Percentiles rank a stretch among this genome's conserved stretches.
Evolutionary conservation across 1,140 invertebrate genomes (phyloP).

Genomic region (Monomorium pharaonis): DNA sequence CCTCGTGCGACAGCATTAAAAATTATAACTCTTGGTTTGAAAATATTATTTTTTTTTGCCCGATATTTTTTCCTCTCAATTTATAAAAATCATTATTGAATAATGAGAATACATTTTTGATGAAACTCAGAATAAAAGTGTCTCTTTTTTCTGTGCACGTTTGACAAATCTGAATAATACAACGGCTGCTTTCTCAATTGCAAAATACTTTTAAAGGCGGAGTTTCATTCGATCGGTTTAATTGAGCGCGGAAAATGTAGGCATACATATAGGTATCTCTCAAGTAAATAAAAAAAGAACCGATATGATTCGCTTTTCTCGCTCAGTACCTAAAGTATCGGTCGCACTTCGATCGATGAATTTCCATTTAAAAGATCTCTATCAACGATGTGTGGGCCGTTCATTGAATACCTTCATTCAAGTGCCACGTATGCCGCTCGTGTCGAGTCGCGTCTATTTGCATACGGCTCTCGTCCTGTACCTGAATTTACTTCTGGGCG

Average conservation of each 20-base stretch:
- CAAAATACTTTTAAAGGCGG: not conserved
- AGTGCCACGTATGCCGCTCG: not conserved
- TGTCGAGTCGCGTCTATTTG: constrained; percentile 7
- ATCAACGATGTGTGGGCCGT: constrained; percentile 32
- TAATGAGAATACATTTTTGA: too few relatives aligned
- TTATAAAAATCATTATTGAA: too few relatives aligned
- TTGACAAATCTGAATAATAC: not conserved
- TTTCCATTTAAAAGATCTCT: constrained; percentile 48
- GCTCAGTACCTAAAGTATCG: constrained; percentile 7
- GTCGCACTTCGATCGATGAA: not conserved
- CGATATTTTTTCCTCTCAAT: too few relatives aligned
- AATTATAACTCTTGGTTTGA: too few relatives aligned
- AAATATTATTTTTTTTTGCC: too few relatives aligned
- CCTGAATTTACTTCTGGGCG: constrained; percentile 3
- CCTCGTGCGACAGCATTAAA: too few relatives aligned
- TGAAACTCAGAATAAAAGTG: too few relatives aligned
- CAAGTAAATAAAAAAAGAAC: not conserved
- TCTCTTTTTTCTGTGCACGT: not conserved
- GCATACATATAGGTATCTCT: not conserved
- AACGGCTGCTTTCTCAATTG: not conserved
- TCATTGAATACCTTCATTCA: constrained; percentile 31
- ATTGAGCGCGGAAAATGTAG: not conserved
- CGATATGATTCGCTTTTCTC: not conserved
- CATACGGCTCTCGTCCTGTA: not conserved
- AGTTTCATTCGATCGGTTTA: not conserved